A percentile compares a stretch with the other conserved stretches of the same genome.
These are phyloP conservation scores for Danio albolineatus DNA, from an alignment of 2,797 vertebrate species.

Conservation along the genomic window DNA sequence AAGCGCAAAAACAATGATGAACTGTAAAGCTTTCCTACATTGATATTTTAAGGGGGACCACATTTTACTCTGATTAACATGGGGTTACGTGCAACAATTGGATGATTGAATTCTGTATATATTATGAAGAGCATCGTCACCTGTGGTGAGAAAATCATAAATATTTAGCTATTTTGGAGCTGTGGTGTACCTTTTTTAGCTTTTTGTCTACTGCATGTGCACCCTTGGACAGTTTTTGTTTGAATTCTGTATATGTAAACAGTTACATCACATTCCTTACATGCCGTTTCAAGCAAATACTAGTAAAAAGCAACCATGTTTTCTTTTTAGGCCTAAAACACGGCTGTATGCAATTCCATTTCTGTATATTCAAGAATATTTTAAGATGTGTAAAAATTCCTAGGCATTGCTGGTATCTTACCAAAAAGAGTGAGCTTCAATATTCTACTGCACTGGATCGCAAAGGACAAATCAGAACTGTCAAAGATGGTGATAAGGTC, in stretches of 20 bases:
- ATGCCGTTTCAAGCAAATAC: neutral
- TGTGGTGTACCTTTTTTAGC: too few relatives aligned
- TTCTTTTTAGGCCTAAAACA: neutral
- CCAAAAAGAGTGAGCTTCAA: conserved; percentile 98
- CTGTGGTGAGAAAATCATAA: too few relatives aligned
- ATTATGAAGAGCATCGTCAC: too few relatives aligned
- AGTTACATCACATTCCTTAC: neutral
- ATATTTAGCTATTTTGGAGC: too few relatives aligned
- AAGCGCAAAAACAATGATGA: neutral
- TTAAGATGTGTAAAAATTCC: neutral
- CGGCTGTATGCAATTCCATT: neutral
- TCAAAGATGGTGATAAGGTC: conserved; percentile 99
- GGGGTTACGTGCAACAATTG: neutral
- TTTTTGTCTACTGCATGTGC: too few relatives aligned
- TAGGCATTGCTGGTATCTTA: conserved; percentile 75
- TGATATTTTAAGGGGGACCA: neutral
- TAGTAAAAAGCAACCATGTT: neutral
- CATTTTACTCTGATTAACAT: neutral
- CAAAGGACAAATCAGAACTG: conserved; percentile 98
- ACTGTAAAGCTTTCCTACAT: neutral
- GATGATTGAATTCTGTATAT: too few relatives aligned
- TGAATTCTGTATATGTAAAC: neutral
- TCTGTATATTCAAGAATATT: neutral
- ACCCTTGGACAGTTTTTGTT: too few relatives aligned
- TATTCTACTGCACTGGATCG: conserved; percentile 99